Conservation (phyloP, 2,888 invertebrate species). For the Eulithis testata region DNA sequence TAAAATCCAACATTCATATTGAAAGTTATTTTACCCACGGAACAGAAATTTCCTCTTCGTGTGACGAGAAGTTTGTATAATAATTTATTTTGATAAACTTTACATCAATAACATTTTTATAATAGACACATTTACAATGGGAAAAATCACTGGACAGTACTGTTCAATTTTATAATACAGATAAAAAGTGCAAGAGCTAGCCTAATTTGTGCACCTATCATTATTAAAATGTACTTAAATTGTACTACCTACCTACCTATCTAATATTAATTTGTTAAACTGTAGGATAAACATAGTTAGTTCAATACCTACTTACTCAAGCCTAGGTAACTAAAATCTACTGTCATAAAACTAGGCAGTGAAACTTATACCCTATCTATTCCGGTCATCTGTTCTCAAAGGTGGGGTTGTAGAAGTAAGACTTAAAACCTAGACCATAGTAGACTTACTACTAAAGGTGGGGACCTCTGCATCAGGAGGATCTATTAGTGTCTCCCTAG, state of each 20-base stretch:
- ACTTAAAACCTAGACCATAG: slow-evolving; percentile 68
- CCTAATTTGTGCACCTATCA: slow-evolving; percentile 43
- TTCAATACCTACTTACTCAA: background rate
- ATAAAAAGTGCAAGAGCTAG: slow-evolving; percentile 52
- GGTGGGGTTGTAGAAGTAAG: slow-evolving; percentile 33
- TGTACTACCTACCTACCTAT: too few species aligned
- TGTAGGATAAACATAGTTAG: slow-evolving; percentile 6
- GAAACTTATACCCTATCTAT: slow-evolving; percentile 33
- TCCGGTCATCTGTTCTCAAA: slow-evolving; percentile 27
- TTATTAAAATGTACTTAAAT: slow-evolving; percentile 8
- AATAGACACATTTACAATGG: slow-evolving; percentile 66
- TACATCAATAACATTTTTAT: slow-evolving; percentile 38
- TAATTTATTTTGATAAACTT: slow-evolving; percentile 44
- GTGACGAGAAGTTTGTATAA: slow-evolving; percentile 53
- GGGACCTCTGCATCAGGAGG: slow-evolving; percentile 69
- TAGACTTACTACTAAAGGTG: slow-evolving; percentile 74
- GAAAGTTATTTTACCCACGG: slow-evolving; percentile 73
- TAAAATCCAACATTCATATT: slow-evolving; percentile 47
- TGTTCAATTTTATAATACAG: slow-evolving; percentile 30
- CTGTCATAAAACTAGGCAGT: slow-evolving; percentile 62
- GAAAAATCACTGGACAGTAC: slow-evolving; percentile 58
- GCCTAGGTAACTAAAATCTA: background rate
- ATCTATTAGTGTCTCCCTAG: slow-evolving; percentile 76
- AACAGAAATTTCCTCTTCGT: slow-evolving; percentile 83
- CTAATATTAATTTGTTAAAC: background rate